Percentiles rank a stretch among this genome's conserved stretches.
Conservation (phyloP, 2,797 vertebrate species). For the Acomys russatus region DNA sequence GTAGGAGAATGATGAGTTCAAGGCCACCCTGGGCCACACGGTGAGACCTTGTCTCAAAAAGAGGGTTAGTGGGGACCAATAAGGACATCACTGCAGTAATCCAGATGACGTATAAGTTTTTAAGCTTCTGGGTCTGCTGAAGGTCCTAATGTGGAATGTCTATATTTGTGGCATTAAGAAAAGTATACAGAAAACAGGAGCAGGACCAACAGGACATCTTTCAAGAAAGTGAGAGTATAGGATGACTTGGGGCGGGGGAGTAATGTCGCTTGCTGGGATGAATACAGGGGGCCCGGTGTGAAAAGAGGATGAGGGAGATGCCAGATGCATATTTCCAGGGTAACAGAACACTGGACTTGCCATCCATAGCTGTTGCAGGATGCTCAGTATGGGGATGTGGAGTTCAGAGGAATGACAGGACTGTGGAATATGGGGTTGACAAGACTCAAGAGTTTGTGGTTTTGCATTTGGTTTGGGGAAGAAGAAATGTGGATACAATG, state of each 20-base stretch:
- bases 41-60: background rate
- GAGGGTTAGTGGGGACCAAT: background rate
- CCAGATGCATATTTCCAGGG: background rate
- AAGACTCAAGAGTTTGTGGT: background rate
- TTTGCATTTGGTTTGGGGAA: conserved; percentile 16
- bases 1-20: background rate
- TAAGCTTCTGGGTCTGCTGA: background rate
- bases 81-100: background rate
- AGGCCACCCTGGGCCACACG: background rate
- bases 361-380: background rate
- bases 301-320: background rate
- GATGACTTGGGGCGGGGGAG: background rate
- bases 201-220: background rate
- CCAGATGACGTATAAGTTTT: background rate
- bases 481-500: background rate
- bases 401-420: background rate
- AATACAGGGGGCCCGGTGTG: background rate
- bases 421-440: too few relatives aligned
- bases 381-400: background rate
- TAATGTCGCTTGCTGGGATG: background rate
- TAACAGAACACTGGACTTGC: background rate
- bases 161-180: background rate
- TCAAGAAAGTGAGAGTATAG: background rate
- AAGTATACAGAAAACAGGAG: background rate
- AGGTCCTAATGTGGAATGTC: background rate